Evolutionary conservation across 2,797 vertebrate species (phyloP).

Genomic region (Sebastes trivittatus): DNA sequence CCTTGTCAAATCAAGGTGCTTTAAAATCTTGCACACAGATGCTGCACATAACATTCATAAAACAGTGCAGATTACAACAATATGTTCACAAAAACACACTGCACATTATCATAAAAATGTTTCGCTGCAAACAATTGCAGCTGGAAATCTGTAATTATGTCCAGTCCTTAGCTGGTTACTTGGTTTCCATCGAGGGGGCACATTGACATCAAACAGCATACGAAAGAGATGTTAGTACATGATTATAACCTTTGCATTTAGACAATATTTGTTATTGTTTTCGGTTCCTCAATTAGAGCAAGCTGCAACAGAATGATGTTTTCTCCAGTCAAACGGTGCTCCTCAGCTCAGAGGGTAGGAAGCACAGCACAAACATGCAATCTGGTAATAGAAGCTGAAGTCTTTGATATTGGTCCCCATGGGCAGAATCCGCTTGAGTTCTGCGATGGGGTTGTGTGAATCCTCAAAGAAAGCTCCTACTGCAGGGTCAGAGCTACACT

Average conservation of each 20-base stretch:
- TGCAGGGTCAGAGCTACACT: constrained; percentile 69
- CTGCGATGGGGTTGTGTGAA: constrained; percentile 52
- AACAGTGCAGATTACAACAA: background rate
- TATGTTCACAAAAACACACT: constrained; percentile 8
- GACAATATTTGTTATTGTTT: constrained; percentile 54
- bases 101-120: background rate
- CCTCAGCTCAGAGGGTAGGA: constrained; percentile 39
- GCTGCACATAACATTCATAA: background rate
- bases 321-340: constrained; percentile 44
- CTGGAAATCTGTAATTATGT: background rate
- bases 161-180: background rate
- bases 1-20: background rate
- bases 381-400: constrained; percentile 62
- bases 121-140: background rate
- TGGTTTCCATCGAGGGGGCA: background rate
- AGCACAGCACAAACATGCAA: constrained; percentile 45
- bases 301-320: constrained; percentile 31
- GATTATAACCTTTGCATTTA: constrained; percentile 37
- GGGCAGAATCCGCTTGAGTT: constrained; percentile 63
- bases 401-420: constrained; percentile 75
- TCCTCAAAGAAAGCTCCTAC: constrained; percentile 65
- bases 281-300: constrained; percentile 19
- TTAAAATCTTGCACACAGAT: background rate
- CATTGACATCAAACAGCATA: constrained; percentile 26
- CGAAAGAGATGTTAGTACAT: constrained; percentile 13